A percentile compares a stretch with the other conserved stretches of the same genome.
phyloP scores from a whole-genome alignment of 37 sponge, comb jelly and placozoan species.

The Mnemiopsis leidyi region DNA sequence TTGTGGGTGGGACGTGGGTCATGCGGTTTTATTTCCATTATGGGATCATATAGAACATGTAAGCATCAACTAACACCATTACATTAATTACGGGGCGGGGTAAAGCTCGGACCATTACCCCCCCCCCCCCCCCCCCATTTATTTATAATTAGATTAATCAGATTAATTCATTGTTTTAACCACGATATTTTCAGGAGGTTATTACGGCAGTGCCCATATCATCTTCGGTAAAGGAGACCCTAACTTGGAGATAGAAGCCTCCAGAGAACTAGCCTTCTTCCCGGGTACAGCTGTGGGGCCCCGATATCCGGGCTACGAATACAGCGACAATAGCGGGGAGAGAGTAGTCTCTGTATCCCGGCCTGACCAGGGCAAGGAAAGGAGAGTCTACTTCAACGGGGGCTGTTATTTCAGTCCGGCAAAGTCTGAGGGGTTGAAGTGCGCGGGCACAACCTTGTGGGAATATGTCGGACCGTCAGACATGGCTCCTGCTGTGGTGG shows the following conservation, averaged over 20 bases:
- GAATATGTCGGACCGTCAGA: background rate
- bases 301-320: conserved; percentile 73
- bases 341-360: conserved; percentile 44
- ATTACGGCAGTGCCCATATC: conserved; percentile 73
- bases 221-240: conserved; percentile 79
- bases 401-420: conserved; percentile 69
- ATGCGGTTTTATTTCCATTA: too few species aligned
- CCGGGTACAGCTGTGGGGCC: conserved; percentile 76
- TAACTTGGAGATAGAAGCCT: conserved; percentile 70
- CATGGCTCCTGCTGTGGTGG: conserved; percentile 66
- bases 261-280: conserved; percentile 76
- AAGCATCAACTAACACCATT: too few species aligned
- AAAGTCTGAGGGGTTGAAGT: background rate
- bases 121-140: too few species aligned
- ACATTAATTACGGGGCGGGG: too few species aligned
- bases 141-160: too few species aligned
- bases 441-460: background rate
- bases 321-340: conserved; percentile 72
- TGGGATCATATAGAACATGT: too few species aligned
- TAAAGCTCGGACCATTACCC: too few species aligned
- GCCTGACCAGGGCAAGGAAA: background rate
- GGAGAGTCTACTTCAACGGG: conserved; percentile 75
- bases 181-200: conserved; percentile 63
- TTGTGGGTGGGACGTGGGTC: too few species aligned
- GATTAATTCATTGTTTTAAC: background rate